A percentile compares a stretch with the other conserved stretches of the same genome.
phyloP scores from a whole-genome alignment of 2,797 vertebrate genomes.

The Carapus acus region DNA sequence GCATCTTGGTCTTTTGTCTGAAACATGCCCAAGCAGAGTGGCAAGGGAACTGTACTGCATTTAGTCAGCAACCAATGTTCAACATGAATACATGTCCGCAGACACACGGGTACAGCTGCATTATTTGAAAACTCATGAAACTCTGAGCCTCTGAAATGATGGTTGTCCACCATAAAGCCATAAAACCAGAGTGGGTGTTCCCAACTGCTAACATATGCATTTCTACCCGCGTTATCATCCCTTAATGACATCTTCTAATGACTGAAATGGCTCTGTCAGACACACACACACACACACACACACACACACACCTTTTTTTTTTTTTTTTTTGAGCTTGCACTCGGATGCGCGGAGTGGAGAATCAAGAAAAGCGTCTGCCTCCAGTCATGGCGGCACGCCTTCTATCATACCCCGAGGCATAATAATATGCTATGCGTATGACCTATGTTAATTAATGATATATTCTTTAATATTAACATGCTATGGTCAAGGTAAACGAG shows the following conservation, averaged over 20 bases:
- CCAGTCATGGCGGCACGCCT: conserved; percentile 56
- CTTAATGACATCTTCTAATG: conserved; percentile 33
- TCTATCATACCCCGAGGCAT: conserved; percentile 45
- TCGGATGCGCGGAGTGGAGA: conserved; percentile 51
- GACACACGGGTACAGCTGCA: neutral
- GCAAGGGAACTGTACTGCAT: neutral
- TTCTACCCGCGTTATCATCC: conserved; percentile 24
- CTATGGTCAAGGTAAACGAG: conserved; percentile 59
- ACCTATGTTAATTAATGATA: conserved; percentile 69
- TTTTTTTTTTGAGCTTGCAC: too few species aligned
- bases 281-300: conserved; percentile 15
- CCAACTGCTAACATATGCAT: conserved; percentile 4
- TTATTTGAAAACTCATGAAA: neutral
- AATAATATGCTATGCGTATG: conserved; percentile 57
- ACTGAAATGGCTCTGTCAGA: too few species aligned
- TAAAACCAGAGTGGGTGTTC: conserved; percentile 2
- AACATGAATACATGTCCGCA: neutral
- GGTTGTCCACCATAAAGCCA: conserved; percentile 13
- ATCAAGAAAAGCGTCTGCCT: conserved; percentile 35
- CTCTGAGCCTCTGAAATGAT: too few species aligned
- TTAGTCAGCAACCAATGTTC: neutral
- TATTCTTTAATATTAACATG: conserved; percentile 65
- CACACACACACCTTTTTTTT: conserved; percentile 27
- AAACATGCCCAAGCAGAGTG: conserved; percentile 32
- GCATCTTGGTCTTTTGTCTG: conserved; percentile 43